phyloP scores from a whole-genome alignment of 23 tunicate species.

The Styela plicata region DNA sequence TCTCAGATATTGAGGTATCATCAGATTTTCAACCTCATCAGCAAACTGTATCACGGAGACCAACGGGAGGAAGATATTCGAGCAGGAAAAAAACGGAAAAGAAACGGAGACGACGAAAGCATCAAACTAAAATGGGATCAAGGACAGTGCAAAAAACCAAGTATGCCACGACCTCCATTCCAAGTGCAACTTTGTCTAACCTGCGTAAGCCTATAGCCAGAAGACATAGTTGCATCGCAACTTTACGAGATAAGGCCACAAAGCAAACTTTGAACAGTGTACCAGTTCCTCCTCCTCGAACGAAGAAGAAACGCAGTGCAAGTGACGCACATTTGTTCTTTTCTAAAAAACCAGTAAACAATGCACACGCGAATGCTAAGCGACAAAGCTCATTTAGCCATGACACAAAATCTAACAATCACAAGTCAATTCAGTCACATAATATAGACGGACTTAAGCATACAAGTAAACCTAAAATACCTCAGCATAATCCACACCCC shows the following conservation, averaged over 20 bases:
- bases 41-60: neutral
- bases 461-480: neutral
- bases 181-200: neutral
- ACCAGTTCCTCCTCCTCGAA: neutral
- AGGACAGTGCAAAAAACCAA: neutral
- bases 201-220: constrained; percentile 16
- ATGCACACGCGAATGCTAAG: neutral
- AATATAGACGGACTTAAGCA: neutral
- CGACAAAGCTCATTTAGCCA: neutral
- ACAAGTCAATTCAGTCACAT: neutral
- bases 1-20: neutral
- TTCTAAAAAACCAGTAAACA: neutral
- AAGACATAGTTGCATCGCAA: neutral
- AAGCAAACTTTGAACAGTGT: neutral
- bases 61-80: constrained; percentile 8
- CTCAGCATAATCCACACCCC: constrained; percentile 5
- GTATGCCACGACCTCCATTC: neutral
- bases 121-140: neutral
- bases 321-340: neutral
- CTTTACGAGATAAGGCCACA: neutral
- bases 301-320: constrained; percentile 1
- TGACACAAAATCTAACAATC: neutral
- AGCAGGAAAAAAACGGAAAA: neutral
- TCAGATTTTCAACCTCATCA: neutral
- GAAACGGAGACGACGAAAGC: neutral